Base-by-base conservation (phyloP, 1,140 invertebrate species). In the Drosophila teissieri region DNA sequence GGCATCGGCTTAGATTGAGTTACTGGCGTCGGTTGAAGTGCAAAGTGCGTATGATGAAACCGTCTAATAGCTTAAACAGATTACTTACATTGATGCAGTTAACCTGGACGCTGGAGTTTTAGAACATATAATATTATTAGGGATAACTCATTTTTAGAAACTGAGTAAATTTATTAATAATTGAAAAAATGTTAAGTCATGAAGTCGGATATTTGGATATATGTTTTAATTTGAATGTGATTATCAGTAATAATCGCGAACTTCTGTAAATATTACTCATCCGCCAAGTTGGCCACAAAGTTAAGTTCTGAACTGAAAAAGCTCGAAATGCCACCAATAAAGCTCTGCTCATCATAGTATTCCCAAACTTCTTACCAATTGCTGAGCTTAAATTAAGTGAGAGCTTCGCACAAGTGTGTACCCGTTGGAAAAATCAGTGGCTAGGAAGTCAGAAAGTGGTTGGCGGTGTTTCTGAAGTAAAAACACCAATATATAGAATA, bases 401-500 rank as follows among this genome's bases (percentile, higher is more conserved):
- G 14, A 65, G 57, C 62, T 64, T 22, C 42, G 3, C 8, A 22
- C n/a, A 36, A 67, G 79, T 78, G 73, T 78, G 45, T 69, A 46
- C 79, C 56, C 68, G 63, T 22, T 58, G 19, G 49, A 34, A 45
- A 74, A 45, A 19, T 45, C 46, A 1, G 11, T 31, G 3, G 37
- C 24, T 3, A 56, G n/a, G 15, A 56, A 27, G 10, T 2, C 34
- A 8, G 45, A 53, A 69, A 69, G 48, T 69, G 54, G n/a, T 10
- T 8, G 8, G 49, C 63, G 40, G 7, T 22, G 1, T 7, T 31
- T 24, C 15, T 22, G 31, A 69, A 69, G 49, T 69, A 34, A 69
- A 37, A 69, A 70, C 64, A 46, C 49, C 49, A 15, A 39, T 70
- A 78, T 80, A 70, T 65, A 75, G 67, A 67, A 86, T 85, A 86